Evolutionary conservation across 1,140 invertebrate genomes (phyloP), one percentile per base, ranked within the genome.

Genomic region (Cecropterus lyciades): DNA sequence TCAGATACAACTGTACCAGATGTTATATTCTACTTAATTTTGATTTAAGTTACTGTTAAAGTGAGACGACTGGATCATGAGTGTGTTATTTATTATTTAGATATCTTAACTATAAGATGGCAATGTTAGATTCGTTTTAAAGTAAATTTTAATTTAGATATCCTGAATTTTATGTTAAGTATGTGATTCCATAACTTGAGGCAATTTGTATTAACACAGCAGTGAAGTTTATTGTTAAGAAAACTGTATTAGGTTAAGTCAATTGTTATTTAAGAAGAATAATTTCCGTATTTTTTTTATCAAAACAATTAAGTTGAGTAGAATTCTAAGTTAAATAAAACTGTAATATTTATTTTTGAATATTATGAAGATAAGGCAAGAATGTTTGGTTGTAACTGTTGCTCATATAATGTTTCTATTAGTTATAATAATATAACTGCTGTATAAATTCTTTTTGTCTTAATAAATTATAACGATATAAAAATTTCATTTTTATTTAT

Each of bases 1-100:
- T 77, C 67, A 77, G 30, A 69, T 69, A 43, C 33, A 63, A 13
- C 70, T 78, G 65, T 74, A 60, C 42, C 46, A 46, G 43, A 67
- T 75, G 72, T 69, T 75, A 72, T 67, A 69, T 63, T 52, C 60
- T 52, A 63, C 48, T 63, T 63, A 63, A 42, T 63, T 57, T 74
- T 60, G 70, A 68, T 78, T 67, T 75, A 69, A 70, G 65, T 67
- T 66, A 59, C 49, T 59, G 46, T 53, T 64, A 59, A 59, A 63
- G 69, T 77, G 76, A 75, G 65, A 73, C 69, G 79, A 82, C 78
- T 87, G 76, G 82, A 75, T 75, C 45, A 71, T 78, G 69, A 73
- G 73, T 82, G 77, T 88, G 87, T 89, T 91, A 89, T 91, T 89
- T 89, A 89, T 89, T 89, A 80, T 89, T 85, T 89, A 89, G 67